These are phyloP conservation scores for Anthrax anthrax DNA, from an alignment of 2,888 invertebrate species.

Conservation along the genomic window DNA sequence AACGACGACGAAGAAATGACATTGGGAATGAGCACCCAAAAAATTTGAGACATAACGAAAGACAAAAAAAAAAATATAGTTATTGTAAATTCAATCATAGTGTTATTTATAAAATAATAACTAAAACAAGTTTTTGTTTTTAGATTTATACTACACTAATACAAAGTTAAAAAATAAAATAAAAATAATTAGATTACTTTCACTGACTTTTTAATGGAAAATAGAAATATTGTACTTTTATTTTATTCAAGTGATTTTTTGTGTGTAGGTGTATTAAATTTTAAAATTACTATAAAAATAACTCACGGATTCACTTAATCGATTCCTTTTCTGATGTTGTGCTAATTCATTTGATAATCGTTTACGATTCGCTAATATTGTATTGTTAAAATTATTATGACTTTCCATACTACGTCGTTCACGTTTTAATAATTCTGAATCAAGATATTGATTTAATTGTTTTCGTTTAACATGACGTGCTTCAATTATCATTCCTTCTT, in stretches of 20 bases:
- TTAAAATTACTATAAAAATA: no score
- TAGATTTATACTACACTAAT: no score
- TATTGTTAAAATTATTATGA: conserved; percentile 29
- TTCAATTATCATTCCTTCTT: conserved; percentile 66
- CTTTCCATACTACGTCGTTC: conserved; percentile 50
- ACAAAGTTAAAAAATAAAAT: no score
- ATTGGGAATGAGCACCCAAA: background rate
- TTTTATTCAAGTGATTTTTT: no score
- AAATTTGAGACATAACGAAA: background rate
- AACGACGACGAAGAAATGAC: background rate
- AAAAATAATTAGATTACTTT: no score
- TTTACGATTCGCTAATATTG: conserved; percentile 28
- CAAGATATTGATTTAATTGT: conserved; percentile 58
- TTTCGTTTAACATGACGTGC: conserved; percentile 77
- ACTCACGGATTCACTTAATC: conserved; percentile 29
- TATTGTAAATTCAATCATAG: no score
- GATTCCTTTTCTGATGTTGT: conserved; percentile 17
- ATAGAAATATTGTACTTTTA: no score
- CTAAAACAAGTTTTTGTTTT: no score
- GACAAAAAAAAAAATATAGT: no score
- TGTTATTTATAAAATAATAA: no score
- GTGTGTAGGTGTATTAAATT: no score
- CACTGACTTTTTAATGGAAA: no score
- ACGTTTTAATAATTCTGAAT: conserved; percentile 51
- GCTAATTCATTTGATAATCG: conserved; percentile 30